phyloP scores from a whole-genome alignment of 1,140 invertebrate species.

The Drosophila pseudoananassae region DNA sequence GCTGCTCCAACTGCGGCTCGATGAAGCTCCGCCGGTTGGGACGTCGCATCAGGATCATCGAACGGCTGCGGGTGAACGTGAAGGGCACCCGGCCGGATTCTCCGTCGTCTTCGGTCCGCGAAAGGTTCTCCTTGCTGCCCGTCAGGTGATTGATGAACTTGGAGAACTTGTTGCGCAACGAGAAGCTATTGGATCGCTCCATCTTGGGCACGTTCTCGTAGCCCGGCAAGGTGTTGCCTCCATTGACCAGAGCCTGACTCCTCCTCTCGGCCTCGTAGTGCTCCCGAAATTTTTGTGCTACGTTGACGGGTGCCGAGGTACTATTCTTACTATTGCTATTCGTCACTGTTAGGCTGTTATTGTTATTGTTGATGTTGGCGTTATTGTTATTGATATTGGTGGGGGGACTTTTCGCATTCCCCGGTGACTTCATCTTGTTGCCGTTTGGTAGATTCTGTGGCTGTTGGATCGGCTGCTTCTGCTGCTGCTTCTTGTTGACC shows the following conservation, averaged over 20 bases:
- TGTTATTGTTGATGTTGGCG: constrained; percentile 45
- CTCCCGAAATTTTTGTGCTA: constrained; percentile 57
- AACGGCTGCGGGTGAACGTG: constrained; percentile 78
- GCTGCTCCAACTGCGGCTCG: constrained; percentile 78
- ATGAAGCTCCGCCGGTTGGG: constrained; percentile 76
- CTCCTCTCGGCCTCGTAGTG: constrained; percentile 48
- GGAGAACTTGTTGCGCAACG: constrained; percentile 66
- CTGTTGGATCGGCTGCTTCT: constrained; percentile 57
- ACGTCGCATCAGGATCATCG: constrained; percentile 76
- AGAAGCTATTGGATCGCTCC: constrained; percentile 78
- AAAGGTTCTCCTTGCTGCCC: constrained; percentile 66
- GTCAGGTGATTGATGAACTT: constrained; percentile 76
- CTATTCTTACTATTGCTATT: constrained; percentile 59
- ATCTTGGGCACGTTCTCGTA: constrained; percentile 67
- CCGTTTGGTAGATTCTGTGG: constrained; percentile 36
- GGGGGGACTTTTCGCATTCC: constrained; percentile 30
- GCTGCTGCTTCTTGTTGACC: constrained; percentile 69
- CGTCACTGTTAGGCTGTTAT: constrained; percentile 58
- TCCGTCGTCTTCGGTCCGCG: constrained; percentile 46
- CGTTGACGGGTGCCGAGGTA: constrained; percentile 31
- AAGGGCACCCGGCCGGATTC: constrained; percentile 55
- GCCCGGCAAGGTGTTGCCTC: constrained; percentile 15
- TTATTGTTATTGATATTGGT: constrained; percentile 44
- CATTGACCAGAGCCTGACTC: constrained; percentile 14
- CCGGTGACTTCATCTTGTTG: constrained; percentile 51